Evolutionary conservation across 1,140 invertebrate genomes (phyloP).

Genomic region (Cotesia chilonis): DNA sequence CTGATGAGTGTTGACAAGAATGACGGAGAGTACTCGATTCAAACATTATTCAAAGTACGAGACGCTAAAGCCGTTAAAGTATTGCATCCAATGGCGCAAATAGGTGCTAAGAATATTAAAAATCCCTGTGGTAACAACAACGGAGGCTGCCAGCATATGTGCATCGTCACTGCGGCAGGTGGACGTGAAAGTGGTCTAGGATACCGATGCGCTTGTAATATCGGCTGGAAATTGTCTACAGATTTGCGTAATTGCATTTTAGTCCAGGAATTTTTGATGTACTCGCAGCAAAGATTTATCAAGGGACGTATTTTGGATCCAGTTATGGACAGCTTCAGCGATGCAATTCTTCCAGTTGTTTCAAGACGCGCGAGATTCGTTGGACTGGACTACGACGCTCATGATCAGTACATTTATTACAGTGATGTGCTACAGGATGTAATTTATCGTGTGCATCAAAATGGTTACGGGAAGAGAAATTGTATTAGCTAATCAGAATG

Average conservation of each 20-base stretch:
- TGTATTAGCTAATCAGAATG: conserved; percentile 94
- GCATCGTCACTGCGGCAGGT: conserved; percentile 84
- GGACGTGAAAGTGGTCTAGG: conserved; percentile 82
- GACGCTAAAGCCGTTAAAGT: conserved; percentile 88
- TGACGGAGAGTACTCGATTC: conserved; percentile 77
- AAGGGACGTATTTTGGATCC: conserved; percentile 93
- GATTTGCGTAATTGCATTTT: conserved; percentile 86
- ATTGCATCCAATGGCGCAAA: conserved; percentile 81
- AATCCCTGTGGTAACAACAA: conserved; percentile 93
- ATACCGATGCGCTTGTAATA: conserved; percentile 93
- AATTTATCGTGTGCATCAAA: conserved; percentile 90
- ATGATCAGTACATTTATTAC: conserved; percentile 93
- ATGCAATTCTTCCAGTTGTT: conserved; percentile 91
- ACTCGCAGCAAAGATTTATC: conserved; percentile 96
- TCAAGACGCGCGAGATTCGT: conserved; percentile 93
- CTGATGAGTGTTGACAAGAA: conserved; percentile 93
- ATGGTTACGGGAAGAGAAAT: conserved; percentile 89
- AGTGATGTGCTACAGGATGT: conserved; percentile 97
- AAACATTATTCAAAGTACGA: conserved; percentile 82
- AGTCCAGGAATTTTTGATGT: conserved; percentile 93
- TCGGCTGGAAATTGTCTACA: conserved; percentile 81
- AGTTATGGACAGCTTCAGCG: conserved; percentile 88
- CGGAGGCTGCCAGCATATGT: conserved; percentile 94
- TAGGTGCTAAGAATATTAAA: conserved; percentile 64
- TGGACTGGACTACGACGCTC: conserved; percentile 94